Base-by-base conservation (phyloP, 2,797 vertebrate species). In the Calcarius lapponicus region DNA sequence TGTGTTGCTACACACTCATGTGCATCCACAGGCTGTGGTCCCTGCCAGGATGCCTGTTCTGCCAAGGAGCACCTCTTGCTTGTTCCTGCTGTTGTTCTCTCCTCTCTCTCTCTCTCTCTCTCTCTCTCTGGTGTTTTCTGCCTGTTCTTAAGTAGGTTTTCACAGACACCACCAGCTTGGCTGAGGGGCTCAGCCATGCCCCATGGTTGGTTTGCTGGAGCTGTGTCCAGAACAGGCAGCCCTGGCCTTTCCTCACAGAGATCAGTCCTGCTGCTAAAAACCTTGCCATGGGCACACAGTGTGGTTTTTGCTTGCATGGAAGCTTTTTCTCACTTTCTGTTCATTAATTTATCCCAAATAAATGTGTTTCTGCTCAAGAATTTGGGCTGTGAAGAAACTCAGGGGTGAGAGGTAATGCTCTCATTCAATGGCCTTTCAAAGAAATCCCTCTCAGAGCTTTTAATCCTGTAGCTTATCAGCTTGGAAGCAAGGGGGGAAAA, bases 1-100 rank as follows among this genome's bases (percentile, higher is more conserved):
- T 1, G 2, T 54, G 20, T n/a, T n/a, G n/a, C n/a, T n/a, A n/a
- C n/a, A 19, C 31, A 62, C 38, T 7, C 4, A 12, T 1, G 2
- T 54, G 20, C 34, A 45, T 42, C 42, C 43, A 32, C 29, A 28
- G 61, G 29, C 10, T 91, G 65, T 7, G 1, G 20, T 60, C 54
- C 10, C 17, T 83, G 72, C 36, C 40, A 51, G 8, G 13, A 50
- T 29, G 9, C 42, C 56, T 81, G 45, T 31, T 80, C n/a, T 90
- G 58, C 64, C 17, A 15, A 20, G 38, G 45, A 42, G 20, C 25
- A 43, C 12, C 24, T 65, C 22, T 38, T 76, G 34, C 51, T 79
- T 14, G 2, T 48, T 64, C 25, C 42, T 0, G 0, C 66, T 79
- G 24, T 25, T 71, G 40, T 66, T 24, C 56, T 21, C 18, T 87